Percentiles rank a stretch among this genome's conserved stretches.
Conservation (phyloP, 35 echinoderm and acorn worm genomes). For the Ophioderma brevispina region DNA sequence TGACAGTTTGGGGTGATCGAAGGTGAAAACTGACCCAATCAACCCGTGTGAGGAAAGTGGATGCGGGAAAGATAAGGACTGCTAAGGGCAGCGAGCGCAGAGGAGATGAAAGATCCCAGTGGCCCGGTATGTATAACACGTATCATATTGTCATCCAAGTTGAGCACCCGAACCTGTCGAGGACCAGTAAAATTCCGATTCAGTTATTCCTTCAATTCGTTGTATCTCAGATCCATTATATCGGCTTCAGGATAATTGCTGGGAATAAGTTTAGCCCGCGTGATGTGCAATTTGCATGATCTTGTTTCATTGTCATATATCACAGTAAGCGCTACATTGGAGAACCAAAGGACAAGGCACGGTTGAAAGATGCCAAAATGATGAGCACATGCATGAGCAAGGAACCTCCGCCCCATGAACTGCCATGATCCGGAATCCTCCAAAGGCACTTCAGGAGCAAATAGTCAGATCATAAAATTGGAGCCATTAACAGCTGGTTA, state of each 20-base stretch:
- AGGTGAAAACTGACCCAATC: too few relatives aligned
- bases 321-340: not conserved
- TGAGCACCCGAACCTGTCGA: not conserved
- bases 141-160: not conserved
- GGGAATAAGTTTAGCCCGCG: not conserved
- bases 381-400: too few relatives aligned
- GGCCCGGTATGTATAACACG: too few relatives aligned
- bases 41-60: not conserved
- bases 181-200: not conserved
- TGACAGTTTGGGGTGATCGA: not conserved
- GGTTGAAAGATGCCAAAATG: too few relatives aligned
- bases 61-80: not conserved
- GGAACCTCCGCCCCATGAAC: too few relatives aligned
- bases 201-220: not conserved
- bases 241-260: slow-evolving; percentile 18
- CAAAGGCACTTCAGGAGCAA: too few relatives aligned
- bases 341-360: not conserved
- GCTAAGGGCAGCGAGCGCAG: not conserved
- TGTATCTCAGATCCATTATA: slow-evolving; percentile 33
- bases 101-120: not conserved
- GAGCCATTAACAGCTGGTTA: too few relatives aligned
- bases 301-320: not conserved
- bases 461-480: too few relatives aligned
- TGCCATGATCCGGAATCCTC: too few relatives aligned
- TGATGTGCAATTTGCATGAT: not conserved